phyloP scores from a whole-genome alignment of 2,888 invertebrate genomes.

The Ectemnius cavifrons region DNA sequence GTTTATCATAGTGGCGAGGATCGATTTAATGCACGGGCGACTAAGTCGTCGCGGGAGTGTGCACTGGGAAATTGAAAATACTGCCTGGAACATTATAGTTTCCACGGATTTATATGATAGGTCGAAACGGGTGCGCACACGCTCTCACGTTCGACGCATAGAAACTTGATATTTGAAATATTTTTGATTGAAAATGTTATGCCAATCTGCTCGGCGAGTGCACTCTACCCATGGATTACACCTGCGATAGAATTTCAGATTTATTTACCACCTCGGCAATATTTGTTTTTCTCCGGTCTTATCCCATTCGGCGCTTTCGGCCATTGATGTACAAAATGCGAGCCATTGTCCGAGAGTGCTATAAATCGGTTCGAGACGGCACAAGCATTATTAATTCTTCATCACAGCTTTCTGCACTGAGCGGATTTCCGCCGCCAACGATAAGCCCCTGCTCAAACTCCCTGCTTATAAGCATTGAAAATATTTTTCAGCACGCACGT shows the following conservation, averaged over 20 bases:
- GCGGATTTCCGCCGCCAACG: slow-evolving; percentile 33
- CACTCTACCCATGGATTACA: not conserved
- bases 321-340: slow-evolving; percentile 61
- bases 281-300: too few species aligned
- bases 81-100: not conserved
- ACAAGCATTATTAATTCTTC: slow-evolving; percentile 65
- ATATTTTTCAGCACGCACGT: not conserved
- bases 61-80: slow-evolving; percentile 36
- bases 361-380: slow-evolving; percentile 30
- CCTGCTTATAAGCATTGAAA: too few species aligned
- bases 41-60: slow-evolving; percentile 16
- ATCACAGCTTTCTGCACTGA: slow-evolving; percentile 1
- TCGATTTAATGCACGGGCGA: slow-evolving; percentile 34
- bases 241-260: not conserved
- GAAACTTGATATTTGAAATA: not conserved
- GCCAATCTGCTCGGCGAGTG: not conserved
- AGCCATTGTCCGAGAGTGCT: not conserved
- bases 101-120: not conserved
- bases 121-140: too few species aligned
- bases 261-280: too few species aligned
- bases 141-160: too few species aligned
- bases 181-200: not conserved
- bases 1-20: slow-evolving; percentile 32
- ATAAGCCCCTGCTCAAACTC: too few species aligned
- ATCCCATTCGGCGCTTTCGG: too few species aligned